Evolutionary conservation across 2,888 invertebrate species (phyloP).

Genomic region (Petrolisthes cinctipes): DNA sequence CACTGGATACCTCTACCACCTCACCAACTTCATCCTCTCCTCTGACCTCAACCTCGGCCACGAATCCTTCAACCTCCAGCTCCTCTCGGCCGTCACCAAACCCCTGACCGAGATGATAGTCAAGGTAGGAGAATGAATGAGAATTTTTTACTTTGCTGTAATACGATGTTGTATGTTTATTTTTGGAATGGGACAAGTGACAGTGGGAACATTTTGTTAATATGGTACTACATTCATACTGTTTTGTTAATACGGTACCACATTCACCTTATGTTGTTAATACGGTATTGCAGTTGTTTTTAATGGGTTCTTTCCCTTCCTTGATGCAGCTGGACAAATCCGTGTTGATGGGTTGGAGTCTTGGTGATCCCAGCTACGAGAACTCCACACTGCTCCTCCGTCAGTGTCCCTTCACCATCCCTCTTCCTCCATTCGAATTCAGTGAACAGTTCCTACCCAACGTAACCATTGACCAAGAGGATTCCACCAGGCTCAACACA

Average conservation of each 20-base stretch:
- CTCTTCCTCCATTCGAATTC: slow-evolving; percentile 33
- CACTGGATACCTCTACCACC: slow-evolving; percentile 69
- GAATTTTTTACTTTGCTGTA: background rate
- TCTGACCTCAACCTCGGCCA: slow-evolving; percentile 67
- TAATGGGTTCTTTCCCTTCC: background rate
- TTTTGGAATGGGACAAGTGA: too few relatives aligned
- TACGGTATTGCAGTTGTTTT: too few relatives aligned
- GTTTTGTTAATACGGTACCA: too few relatives aligned
- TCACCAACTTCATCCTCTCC: slow-evolving; percentile 69
- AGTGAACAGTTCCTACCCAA: slow-evolving; percentile 38
- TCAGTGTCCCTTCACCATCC: slow-evolving; percentile 66
- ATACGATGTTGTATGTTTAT: too few relatives aligned
- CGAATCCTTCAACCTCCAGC: slow-evolving; percentile 68
- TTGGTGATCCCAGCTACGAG: slow-evolving; percentile 67
- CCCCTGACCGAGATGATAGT: slow-evolving; percentile 71
- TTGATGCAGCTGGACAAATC: slow-evolving; percentile 69
- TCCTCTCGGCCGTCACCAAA: slow-evolving; percentile 69
- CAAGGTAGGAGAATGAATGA: slow-evolving; percentile 69
- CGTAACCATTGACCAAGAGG: too few relatives aligned
- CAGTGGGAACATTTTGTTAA: too few relatives aligned
- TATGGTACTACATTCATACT: too few relatives aligned
- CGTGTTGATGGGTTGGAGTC: slow-evolving; percentile 70
- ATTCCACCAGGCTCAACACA: too few relatives aligned
- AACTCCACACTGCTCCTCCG: slow-evolving; percentile 68
- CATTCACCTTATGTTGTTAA: too few relatives aligned